These are phyloP conservation scores for Chrysopilus asiliformis DNA, from an alignment of 2,888 invertebrate genomes.

Conservation along the genomic window DNA sequence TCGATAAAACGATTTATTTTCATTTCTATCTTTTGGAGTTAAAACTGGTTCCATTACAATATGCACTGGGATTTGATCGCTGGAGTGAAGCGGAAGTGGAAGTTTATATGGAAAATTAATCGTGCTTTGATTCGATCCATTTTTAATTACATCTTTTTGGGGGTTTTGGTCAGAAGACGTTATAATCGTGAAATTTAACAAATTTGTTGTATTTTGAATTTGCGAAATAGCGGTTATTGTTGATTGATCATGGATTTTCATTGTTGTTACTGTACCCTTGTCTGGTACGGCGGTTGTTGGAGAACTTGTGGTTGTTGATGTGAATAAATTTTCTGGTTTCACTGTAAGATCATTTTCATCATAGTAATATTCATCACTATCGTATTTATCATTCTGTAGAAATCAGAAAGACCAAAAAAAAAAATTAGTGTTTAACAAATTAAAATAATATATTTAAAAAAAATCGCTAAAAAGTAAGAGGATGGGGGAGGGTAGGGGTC, in stretches of 20 bases:
- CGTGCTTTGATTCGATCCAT: background rate
- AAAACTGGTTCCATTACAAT: slow-evolving; percentile 1
- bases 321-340: slow-evolving; percentile 21
- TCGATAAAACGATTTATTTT: background rate
- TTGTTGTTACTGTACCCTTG: slow-evolving; percentile 16
- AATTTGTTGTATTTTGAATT: too few relatives aligned
- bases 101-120: background rate
- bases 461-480: too few relatives aligned
- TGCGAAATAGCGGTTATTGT: background rate
- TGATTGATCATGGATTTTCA: background rate
- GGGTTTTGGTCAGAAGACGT: slow-evolving; percentile 2
- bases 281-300: slow-evolving; percentile 10
- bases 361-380: slow-evolving; percentile 30
- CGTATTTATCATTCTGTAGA: slow-evolving; percentile 13
- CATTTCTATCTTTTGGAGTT: background rate
- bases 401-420: too few relatives aligned
- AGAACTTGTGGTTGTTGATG: slow-evolving; percentile 18
- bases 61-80: slow-evolving; percentile 6
- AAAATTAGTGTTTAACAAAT: too few relatives aligned
- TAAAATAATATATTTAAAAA: background rate
- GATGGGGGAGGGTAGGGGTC: too few relatives aligned
- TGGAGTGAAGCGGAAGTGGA: background rate
- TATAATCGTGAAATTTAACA: too few relatives aligned
- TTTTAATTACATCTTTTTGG: slow-evolving; percentile 2
- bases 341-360: slow-evolving; percentile 32